Conservation (phyloP, 2,797 vertebrate species). For the Myioborus miniatus region DNA sequence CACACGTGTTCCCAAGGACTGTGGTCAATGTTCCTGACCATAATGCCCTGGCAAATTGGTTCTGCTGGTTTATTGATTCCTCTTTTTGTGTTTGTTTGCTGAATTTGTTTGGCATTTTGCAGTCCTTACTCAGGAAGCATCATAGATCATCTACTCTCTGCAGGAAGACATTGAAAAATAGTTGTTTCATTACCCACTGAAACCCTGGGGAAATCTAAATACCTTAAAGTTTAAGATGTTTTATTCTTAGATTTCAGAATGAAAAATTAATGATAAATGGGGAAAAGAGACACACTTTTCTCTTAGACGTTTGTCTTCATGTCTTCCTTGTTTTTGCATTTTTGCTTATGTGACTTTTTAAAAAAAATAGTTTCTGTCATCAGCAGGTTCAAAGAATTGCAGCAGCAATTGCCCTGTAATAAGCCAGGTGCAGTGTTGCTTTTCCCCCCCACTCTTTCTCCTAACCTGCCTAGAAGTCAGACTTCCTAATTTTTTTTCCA, state of each 20-base stretch:
- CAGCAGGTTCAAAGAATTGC: slow-evolving; percentile 29
- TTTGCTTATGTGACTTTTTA: neutral
- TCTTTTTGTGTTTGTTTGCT: neutral
- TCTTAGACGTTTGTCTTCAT: slow-evolving; percentile 50
- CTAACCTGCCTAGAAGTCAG: neutral
- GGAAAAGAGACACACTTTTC: slow-evolving; percentile 40
- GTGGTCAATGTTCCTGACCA: neutral
- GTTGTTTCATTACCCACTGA: slow-evolving; percentile 52
- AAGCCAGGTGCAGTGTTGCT: slow-evolving; percentile 29
- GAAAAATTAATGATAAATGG: slow-evolving; percentile 65
- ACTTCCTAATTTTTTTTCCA: neutral
- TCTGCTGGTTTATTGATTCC: neutral
- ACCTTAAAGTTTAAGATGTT: slow-evolving; percentile 63
- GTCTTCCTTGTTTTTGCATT: neutral
- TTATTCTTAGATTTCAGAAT: slow-evolving; percentile 67
- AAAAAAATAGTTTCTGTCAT: neutral
- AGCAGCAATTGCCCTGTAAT: neutral
- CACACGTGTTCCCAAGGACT: neutral
- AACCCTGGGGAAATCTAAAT: slow-evolving; percentile 71
- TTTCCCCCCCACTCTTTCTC: accelerated
- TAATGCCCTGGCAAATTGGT: neutral
- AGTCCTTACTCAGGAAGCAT: neutral
- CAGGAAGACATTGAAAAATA: slow-evolving; percentile 47
- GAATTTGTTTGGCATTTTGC: slow-evolving; percentile 8
- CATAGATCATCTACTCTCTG: slow-evolving; percentile 46